These are phyloP conservation scores for Dunckerocampus dactyliophorus DNA, from an alignment of 2,113 vertebrate genomes.

Conservation along the genomic window DNA sequence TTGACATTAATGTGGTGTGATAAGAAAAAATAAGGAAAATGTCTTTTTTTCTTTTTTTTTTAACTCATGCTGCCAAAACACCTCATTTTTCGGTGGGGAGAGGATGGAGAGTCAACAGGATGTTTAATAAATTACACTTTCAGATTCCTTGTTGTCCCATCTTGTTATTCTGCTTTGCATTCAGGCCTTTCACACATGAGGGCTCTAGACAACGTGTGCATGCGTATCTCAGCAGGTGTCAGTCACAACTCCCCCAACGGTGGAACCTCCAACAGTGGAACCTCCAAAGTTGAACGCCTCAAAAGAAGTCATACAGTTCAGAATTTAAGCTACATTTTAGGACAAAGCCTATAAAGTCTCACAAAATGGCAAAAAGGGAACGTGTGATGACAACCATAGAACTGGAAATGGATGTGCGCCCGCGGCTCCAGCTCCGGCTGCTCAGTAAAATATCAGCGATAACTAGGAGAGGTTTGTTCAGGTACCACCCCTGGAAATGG, in stretches of 20 bases:
- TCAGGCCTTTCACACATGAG: slow-evolving; percentile 43
- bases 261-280: too few relatives aligned
- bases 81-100: slow-evolving; percentile 48
- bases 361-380: too few relatives aligned
- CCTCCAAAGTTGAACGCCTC: too few relatives aligned
- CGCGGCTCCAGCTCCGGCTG: too few relatives aligned
- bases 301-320: too few relatives aligned
- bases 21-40: slow-evolving; percentile 34
- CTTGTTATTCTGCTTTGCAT: slow-evolving; percentile 65
- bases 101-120: slow-evolving; percentile 66
- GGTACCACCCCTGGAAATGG: too few relatives aligned
- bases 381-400: too few relatives aligned
- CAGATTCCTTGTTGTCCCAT: slow-evolving; percentile 64
- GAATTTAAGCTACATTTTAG: too few relatives aligned
- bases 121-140: slow-evolving; percentile 70
- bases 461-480: too few relatives aligned
- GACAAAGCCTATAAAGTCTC: too few relatives aligned
- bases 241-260: slow-evolving; percentile 15
- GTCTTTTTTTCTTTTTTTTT: slow-evolving; percentile 17
- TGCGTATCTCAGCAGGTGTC: slow-evolving; percentile 54
- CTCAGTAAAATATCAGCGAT: too few relatives aligned
- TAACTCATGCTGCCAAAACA: slow-evolving; percentile 37
- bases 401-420: too few relatives aligned
- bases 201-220: slow-evolving; percentile 38
- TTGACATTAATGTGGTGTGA: slow-evolving; percentile 57